phyloP scores from a whole-genome alignment of 2,888 invertebrate genomes.

The Cepaea hortensis region DNA sequence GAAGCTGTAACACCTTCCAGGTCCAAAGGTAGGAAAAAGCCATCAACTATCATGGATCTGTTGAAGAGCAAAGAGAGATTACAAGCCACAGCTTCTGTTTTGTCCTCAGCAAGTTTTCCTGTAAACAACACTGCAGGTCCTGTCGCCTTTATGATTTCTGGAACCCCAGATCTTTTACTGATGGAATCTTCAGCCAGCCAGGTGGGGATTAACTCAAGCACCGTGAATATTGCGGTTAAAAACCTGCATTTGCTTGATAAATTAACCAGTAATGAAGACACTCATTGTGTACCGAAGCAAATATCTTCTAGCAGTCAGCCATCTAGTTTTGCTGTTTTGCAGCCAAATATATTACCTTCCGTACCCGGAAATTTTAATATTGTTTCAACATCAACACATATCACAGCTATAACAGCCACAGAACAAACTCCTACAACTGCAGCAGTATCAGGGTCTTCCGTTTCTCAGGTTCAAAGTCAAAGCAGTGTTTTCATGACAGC shows the following conservation, averaged over 20 bases:
- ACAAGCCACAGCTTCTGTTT: neutral
- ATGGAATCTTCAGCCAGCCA: neutral
- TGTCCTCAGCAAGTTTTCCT: neutral
- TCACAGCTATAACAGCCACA: neutral
- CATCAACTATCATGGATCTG: slow-evolving; percentile 24
- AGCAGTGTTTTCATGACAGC: neutral
- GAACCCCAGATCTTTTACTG: slow-evolving; percentile 8
- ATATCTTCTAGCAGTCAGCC: neutral
- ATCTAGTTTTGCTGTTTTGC: slow-evolving; percentile 13
- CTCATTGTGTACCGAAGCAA: neutral
- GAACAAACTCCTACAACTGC: neutral
- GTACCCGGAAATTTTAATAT: neutral
- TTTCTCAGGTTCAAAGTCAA: neutral
- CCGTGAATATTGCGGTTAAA: slow-evolving; percentile 12
- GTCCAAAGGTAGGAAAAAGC: neutral
- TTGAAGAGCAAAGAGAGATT: slow-evolving; percentile 21
- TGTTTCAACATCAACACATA: neutral
- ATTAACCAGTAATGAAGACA: neutral
- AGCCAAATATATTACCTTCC: slow-evolving; percentile 5
- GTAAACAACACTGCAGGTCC: neutral
- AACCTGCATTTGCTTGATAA: slow-evolving; percentile 14
- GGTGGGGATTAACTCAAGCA: neutral
- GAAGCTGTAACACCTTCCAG: neutral
- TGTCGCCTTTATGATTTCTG: slow-evolving; percentile 20
- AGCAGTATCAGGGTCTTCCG: neutral